Base-by-base conservation (phyloP, 2,113 vertebrate genomes). In the Takifugu flavidus region DNA sequence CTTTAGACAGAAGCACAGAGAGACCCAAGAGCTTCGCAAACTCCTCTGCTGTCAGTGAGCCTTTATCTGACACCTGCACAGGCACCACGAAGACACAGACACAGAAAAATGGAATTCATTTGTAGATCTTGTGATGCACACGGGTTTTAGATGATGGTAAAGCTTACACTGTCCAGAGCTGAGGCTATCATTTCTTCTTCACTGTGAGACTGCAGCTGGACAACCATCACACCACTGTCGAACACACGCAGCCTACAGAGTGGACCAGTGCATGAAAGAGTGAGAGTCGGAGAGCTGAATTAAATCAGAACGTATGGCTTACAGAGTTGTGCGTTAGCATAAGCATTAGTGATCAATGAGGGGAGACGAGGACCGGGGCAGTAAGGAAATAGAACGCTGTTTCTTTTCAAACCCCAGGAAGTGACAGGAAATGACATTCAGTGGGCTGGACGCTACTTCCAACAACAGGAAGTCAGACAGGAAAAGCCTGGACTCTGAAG, bases 151-250 rank as follows among this genome's bases (percentile, higher is more conserved):
- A 57, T 29, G 39, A 59, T 1, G 14, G 62, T 45, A 25, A 13
- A 61, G 78, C 89, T 83, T 89, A 99, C 96, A 49, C 90, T 97
- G 85, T 98, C 95, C 82, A 98, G 82, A 54, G 96, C 95, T 55
- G 95, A 94, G 79, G 96, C 92, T 57, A 98, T 94, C 95, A 98
- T 98, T 89, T 98, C 96, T 87, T 99, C 96, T 84, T 99, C 96
- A 0, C 92, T 98, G 87, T 98, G 96, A 63, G 96, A 98, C 85
- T 96, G 94, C 46, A 98, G 93, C 79, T 99, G 96, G 79, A 99
- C 95, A 70, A 99, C 97, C 96, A 98, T 98, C 69, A 99, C 95
- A 0, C 97, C 97, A 10, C 97, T 99, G 87, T 98, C 96, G 87
- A 99, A 99, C 64, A 98, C 89, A 34, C 95, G 93, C 76, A 99